Percentiles rank a stretch among this genome's conserved stretches.
These are phyloP conservation scores for Falco berigora DNA, from an alignment of 2,797 vertebrate species.

Conservation along the genomic window DNA sequence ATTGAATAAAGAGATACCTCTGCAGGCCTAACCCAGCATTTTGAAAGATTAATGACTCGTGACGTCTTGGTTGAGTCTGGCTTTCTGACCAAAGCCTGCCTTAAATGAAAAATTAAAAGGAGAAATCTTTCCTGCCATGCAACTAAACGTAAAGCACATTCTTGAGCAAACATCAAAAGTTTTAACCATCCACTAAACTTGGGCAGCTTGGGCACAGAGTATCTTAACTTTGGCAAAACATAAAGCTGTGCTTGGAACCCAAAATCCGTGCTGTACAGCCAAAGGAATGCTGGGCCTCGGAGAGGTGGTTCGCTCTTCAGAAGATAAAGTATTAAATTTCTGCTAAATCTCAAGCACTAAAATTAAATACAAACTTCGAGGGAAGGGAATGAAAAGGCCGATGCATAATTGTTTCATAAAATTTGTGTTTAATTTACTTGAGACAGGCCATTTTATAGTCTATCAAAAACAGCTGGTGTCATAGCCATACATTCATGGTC, in stretches of 20 bases:
- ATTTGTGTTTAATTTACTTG: slow-evolving; percentile 7
- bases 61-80: not conserved
- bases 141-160: not conserved
- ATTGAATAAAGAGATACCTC: not conserved
- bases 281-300: not conserved
- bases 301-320: not conserved
- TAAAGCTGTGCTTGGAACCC: not conserved
- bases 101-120: not conserved
- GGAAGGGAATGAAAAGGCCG: not conserved
- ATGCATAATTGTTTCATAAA: not conserved
- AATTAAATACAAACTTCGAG: not conserved
- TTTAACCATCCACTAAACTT: not conserved
- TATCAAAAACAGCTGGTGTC: slow-evolving; percentile 52
- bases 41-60: not conserved
- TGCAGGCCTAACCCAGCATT: not conserved
- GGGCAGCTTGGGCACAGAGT: not conserved
- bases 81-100: not conserved
- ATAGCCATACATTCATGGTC: not conserved
- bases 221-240: not conserved
- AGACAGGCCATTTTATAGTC: not conserved
- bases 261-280: not conserved
- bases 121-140: not conserved
- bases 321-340: slow-evolving; percentile 10
- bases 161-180: not conserved
- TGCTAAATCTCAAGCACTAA: not conserved